Conservation (phyloP, 2,113 vertebrate species). For the Urocynchramus pylzowi region DNA sequence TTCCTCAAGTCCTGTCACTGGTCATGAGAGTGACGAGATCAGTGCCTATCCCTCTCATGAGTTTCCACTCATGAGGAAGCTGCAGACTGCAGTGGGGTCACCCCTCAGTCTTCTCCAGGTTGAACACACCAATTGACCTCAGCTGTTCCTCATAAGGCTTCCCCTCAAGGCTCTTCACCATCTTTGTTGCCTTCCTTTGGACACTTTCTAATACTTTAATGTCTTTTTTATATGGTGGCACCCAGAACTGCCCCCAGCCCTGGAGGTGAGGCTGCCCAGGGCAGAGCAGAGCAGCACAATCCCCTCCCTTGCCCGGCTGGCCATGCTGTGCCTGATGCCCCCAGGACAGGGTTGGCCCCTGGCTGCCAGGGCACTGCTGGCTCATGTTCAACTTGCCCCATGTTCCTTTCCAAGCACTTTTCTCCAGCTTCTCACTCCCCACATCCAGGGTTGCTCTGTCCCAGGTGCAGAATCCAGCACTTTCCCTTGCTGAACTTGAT, state of each 20-base stretch:
- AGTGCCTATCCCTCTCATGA: accelerated
- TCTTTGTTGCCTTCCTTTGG: accelerated
- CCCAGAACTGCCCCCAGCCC: not conserved
- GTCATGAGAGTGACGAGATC: not conserved
- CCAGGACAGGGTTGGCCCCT: not conserved
- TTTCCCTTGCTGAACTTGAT: not conserved
- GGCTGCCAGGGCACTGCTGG: not conserved
- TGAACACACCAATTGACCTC: not conserved
- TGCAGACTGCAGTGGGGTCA: not conserved
- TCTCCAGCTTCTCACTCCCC: not conserved
- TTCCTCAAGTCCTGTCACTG: not conserved
- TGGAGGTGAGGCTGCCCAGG: not conserved
- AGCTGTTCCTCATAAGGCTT: accelerated
- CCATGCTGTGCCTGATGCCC: not conserved
- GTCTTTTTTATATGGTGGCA: accelerated
- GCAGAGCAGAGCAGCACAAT: not conserved
- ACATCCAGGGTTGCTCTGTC: not conserved
- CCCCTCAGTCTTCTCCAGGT: not conserved
- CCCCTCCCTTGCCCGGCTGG: not conserved
- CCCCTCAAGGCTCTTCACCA: not conserved
- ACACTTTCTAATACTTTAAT: not conserved
- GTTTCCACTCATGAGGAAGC: not conserved
- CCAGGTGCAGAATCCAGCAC: not conserved
- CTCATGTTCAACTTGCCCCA: accelerated
- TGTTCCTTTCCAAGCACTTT: accelerated